Percentiles rank a stretch among this genome's conserved stretches.
Evolutionary conservation across 2,113 vertebrate species (phyloP).

Genomic region (Hylia prasina): DNA sequence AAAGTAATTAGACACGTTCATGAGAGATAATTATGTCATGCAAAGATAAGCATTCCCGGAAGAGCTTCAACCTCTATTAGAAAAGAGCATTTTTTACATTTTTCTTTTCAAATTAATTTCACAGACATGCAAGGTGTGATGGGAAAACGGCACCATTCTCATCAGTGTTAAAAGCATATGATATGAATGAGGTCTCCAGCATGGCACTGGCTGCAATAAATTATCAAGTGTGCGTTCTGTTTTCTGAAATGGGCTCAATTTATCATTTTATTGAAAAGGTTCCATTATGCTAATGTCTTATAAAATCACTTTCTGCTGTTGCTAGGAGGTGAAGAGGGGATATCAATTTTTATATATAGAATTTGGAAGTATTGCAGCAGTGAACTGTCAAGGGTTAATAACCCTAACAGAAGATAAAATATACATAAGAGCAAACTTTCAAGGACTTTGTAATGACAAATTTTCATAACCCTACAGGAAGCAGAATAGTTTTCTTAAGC

Average conservation of each 20-base stretch:
- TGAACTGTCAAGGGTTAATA: constrained; percentile 62
- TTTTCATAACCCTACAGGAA: background rate
- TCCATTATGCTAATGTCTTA: constrained; percentile 83
- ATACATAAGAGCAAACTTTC: constrained; percentile 1
- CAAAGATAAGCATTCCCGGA: constrained; percentile 51
- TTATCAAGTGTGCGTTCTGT: constrained; percentile 72
- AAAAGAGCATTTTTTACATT: constrained; percentile 29
- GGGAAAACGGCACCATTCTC: constrained; percentile 50
- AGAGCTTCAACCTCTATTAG: constrained; percentile 31
- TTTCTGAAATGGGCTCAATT: constrained; percentile 76
- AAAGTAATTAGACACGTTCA: constrained; percentile 43
- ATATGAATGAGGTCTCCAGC: constrained; percentile 57
- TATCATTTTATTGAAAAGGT: constrained; percentile 80
- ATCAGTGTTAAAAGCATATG: constrained; percentile 75
- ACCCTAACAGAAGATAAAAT: constrained; percentile 6
- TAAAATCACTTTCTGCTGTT: constrained; percentile 68
- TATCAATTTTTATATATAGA: constrained; percentile 59
- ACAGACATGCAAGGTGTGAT: background rate
- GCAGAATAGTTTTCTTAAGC: background rate
- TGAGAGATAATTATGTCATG: constrained; percentile 54
- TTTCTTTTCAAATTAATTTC: constrained; percentile 7
- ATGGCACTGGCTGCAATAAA: constrained; percentile 69
- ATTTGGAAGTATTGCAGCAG: background rate
- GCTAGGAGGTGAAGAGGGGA: constrained; percentile 67
- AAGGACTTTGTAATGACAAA: constrained; percentile 48